Evolutionary conservation across 2,888 invertebrate species (phyloP).

Genomic region (Cremastinae sp.): DNA sequence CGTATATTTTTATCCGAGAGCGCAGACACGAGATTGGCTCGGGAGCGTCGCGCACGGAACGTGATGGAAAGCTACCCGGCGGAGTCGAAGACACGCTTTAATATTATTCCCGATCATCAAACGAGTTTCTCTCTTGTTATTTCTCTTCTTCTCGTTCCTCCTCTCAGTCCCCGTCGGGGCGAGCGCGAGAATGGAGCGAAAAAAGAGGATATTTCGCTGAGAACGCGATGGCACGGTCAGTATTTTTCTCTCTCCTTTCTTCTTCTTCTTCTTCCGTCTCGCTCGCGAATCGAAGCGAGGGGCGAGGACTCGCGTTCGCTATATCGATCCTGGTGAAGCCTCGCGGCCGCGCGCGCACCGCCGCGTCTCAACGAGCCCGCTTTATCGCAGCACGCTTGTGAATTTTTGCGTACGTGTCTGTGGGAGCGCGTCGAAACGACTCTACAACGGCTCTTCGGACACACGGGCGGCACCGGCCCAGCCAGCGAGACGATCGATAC

Average conservation of each 20-base stretch:
- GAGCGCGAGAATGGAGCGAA: neutral
- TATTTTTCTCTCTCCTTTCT: neutral
- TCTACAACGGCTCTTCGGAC: conserved; percentile 27
- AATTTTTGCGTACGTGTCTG: neutral
- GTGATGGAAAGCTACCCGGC: conserved; percentile 48
- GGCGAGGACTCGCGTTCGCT: neutral
- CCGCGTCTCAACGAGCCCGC: conserved; percentile 15
- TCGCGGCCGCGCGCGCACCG: conserved; percentile 43
- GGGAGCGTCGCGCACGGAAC: conserved; percentile 21
- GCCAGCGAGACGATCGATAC: conserved; percentile 46
- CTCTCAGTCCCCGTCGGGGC: no score
- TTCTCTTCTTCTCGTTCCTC: neutral
- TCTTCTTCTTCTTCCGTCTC: neutral
- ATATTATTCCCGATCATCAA: conserved; percentile 15
- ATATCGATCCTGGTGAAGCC: conserved; percentile 41
- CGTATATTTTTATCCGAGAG: neutral
- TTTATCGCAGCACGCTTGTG: neutral
- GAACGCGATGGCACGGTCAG: conserved; percentile 1
- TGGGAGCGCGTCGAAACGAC: neutral
- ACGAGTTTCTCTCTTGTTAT: neutral
- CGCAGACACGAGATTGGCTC: conserved; percentile 12
- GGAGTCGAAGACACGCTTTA: neutral
- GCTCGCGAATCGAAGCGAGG: neutral
- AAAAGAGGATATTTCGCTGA: conserved; percentile 7
- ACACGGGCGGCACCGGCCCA: no score